Evolutionary conservation across 2,888 invertebrate genomes (phyloP).

Genomic region (Drosophila monieri): DNA sequence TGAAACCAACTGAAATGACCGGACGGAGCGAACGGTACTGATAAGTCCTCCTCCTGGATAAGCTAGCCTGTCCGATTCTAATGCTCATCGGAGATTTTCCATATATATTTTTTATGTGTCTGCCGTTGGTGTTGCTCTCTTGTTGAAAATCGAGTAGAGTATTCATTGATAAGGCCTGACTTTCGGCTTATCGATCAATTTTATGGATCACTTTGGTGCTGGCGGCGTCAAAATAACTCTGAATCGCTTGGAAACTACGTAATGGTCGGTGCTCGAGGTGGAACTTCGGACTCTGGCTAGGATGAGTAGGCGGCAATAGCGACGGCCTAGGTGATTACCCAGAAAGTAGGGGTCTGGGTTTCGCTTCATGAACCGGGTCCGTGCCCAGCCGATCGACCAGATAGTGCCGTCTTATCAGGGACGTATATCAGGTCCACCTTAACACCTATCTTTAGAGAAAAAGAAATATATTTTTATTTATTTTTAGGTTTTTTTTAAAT

Average conservation of each 20-base stretch:
- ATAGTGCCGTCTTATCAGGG: conserved; percentile 23
- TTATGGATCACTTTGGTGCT: conserved; percentile 38
- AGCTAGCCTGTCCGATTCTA: conserved; percentile 27
- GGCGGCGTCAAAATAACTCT: conserved; percentile 64
- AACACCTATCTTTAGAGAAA: too few species aligned
- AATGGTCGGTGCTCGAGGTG: conserved; percentile 46
- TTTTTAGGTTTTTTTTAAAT: neutral
- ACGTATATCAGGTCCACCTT: conserved; percentile 11
- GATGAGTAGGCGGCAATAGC: conserved; percentile 57
- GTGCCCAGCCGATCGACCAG: conserved; percentile 12
- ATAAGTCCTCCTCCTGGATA: conserved; percentile 35
- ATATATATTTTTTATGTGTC: conserved; percentile 26
- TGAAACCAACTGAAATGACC: conserved; percentile 30
- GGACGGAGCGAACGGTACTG: conserved; percentile 9
- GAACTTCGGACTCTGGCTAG: conserved; percentile 54
- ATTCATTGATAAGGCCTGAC: conserved; percentile 40
- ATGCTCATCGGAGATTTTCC: conserved; percentile 30
- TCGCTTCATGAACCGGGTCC: conserved; percentile 25
- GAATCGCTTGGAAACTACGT: conserved; percentile 72
- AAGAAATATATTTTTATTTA: too few species aligned
- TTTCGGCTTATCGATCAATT: conserved; percentile 57
- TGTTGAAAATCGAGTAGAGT: neutral
- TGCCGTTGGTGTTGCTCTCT: conserved; percentile 16
- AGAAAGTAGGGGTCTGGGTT: conserved; percentile 14
- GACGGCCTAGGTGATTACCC: conserved; percentile 30